Evolutionary conservation across 2,888 invertebrate genomes (phyloP), one percentile per base, ranked within the genome.

Genomic region (Stenolophus ochropezus): DNA sequence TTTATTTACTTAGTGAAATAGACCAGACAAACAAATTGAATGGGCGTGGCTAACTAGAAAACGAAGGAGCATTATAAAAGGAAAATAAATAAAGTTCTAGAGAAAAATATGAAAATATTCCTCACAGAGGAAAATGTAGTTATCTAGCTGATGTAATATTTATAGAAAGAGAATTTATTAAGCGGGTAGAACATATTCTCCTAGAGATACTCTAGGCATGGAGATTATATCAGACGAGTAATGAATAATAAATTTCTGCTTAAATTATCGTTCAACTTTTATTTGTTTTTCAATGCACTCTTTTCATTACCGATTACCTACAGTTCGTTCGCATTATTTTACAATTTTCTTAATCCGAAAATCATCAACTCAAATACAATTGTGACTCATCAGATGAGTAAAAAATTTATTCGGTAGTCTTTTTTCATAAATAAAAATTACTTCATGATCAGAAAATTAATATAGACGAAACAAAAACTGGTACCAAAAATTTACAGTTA

Each of bases 71-170:
- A 69, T 61, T 61, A 8, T 61, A 27, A 27, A 69, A 69, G 18
- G 33, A 69, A 69, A 69, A 69, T 27, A 69, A 69, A 69, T 69
- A 18, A 69, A 69, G 18, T 69, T 33, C 4, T 14, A 27, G 23
- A 25, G 25, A 61, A 61, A 61, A 61, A 61, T 21, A 27, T 25
- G 65, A 33, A 33, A 33, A 69, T 69, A 33, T 33, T 69, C 27
- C 27, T 33, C 27, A 69, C 65, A 69, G 42, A 61, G 42, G 65
- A 27, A 33, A 69, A 33, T 33, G 65, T 69, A 69, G 65, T 69
- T 69, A 69, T 69, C 65, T 69, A 69, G 65, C 65, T 69, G 65
- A 69, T 69, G 65, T 69, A 69, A 69, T 69, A 69, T 69, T 69
- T 69, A 69, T 69, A 69, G 65, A 33, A 69, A 69, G 65, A 69